Base-by-base conservation (phyloP, 2,113 vertebrate genomes). In the Hippopotamus amphibius region DNA sequence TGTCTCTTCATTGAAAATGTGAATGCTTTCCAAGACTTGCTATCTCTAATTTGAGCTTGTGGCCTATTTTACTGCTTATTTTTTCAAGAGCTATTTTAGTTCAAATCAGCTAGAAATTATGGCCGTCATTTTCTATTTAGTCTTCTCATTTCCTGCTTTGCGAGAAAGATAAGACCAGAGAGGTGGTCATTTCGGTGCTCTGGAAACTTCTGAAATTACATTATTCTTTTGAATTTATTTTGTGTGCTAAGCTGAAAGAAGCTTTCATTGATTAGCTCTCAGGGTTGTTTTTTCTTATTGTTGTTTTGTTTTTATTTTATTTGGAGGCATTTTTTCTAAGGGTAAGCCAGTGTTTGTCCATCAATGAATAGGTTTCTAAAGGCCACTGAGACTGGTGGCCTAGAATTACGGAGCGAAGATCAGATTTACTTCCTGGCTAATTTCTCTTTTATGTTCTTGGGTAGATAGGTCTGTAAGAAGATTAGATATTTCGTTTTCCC, bases 21-120 rank as follows among this genome's bases (percentile, higher is more conserved):
- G 69, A 97, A 81, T 72, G 12, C 37, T 82, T 95, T 94, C 66
- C 80, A 95, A 94, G 95, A 90, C 68, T 82, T 88, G 59, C 50
- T 68, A 41, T 97, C 95, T 94, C 66, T 46, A 92, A 89, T 71
- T 92, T 28, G 81, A 94, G 66, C 72, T 92, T 86, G 79, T 87
- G 68, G 48, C 48, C 57, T 96, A 11, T 94, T 86, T 95, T 89
- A 26, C 21, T 50, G 96, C 22, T 69, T 59, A 65, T 53, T 90
- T 93, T 77, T 82, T n/a, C 14, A 63, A 84, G 43, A 93, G 46
- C 50, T 81, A 43, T 95, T 96, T 94, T 74, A 92, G 82, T 86
- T 92, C 48, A 55, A 95, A 95, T 89, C 77, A 91, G 53, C 37
- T 93, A 53, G 50, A 86, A 66, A 84, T 86, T 74, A 82, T 95